Conservation (phyloP, 1,140 invertebrate species). For the Plodia interpunctella region DNA sequence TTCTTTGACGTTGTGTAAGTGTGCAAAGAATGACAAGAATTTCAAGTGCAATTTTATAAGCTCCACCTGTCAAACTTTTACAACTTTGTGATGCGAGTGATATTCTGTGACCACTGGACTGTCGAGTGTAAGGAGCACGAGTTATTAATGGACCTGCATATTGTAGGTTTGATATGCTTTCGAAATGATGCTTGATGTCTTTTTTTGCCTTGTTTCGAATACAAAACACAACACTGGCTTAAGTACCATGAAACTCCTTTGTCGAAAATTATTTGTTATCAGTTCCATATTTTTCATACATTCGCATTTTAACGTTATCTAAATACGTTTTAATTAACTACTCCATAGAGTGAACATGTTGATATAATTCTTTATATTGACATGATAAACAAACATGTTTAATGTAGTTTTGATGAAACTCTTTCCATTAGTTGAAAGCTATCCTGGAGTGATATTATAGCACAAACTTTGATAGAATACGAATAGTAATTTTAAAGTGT, state of each 20-base stretch:
- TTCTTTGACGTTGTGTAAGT: slow-evolving; percentile 61
- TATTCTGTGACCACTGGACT: slow-evolving; percentile 47
- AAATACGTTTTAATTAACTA: too few species aligned
- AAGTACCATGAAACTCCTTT: not conserved
- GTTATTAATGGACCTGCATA: slow-evolving; percentile 65
- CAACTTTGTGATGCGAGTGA: slow-evolving; percentile 55
- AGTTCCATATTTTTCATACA: too few species aligned
- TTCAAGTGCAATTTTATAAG: slow-evolving; percentile 52
- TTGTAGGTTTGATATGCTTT: slow-evolving; percentile 50
- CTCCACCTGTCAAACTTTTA: slow-evolving; percentile 37
- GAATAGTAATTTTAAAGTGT: slow-evolving; percentile 21
- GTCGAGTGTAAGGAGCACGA: slow-evolving; percentile 54
- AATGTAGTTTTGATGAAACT: not conserved
- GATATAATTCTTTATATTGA: not conserved
- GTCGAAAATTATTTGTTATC: not conserved
- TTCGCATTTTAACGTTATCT: too few species aligned
- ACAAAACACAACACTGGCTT: not conserved
- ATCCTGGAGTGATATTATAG: slow-evolving; percentile 32
- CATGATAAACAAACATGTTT: not conserved
- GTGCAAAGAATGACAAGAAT: slow-evolving; percentile 46
- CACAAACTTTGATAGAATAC: slow-evolving; percentile 25
- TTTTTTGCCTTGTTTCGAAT: slow-evolving; percentile 4
- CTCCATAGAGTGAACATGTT: too few species aligned
- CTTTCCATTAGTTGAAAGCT: slow-evolving; percentile 7
- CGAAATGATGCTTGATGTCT: slow-evolving; percentile 25